Conservation (phyloP, 2,113 vertebrate species). For the Apistogramma diplotaenia region DNA sequence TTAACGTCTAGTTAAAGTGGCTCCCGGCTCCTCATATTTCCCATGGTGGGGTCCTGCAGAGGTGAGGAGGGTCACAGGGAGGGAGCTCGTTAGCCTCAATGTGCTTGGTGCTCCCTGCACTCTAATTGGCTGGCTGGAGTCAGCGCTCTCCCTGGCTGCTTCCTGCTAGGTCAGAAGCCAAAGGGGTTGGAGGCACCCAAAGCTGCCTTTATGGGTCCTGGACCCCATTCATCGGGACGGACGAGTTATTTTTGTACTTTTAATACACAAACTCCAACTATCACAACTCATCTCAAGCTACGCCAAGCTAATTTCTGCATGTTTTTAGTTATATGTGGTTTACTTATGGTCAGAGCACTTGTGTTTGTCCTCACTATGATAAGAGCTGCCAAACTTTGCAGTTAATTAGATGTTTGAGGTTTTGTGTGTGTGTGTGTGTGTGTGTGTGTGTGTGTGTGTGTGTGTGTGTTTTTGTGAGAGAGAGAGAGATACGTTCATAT, state of each 20-base stretch:
- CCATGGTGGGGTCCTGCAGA: constrained; percentile 67
- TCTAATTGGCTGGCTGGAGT: constrained; percentile 71
- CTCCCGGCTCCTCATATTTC: constrained; percentile 69
- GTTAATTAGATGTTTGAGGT: constrained; percentile 62
- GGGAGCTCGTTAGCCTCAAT: constrained; percentile 72
- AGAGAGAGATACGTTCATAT: no score
- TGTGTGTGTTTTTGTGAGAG: neutral
- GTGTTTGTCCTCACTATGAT: constrained; percentile 62
- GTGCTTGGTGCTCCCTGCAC: constrained; percentile 39
- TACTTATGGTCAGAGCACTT: constrained; percentile 36
- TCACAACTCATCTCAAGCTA: constrained; percentile 30
- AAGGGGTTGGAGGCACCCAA: constrained; percentile 44
- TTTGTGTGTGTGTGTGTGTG: neutral
- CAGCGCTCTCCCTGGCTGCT: constrained; percentile 52
- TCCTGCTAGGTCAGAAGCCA: constrained; percentile 71
- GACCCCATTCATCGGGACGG: constrained; percentile 41
- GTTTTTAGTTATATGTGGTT: constrained; percentile 10
- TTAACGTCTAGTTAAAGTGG: constrained; percentile 38
- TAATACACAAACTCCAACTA: constrained; percentile 41
- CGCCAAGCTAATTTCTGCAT: constrained; percentile 4
- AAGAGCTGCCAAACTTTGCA: constrained; percentile 49
- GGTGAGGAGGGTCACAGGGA: constrained; percentile 75
- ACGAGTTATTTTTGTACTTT: constrained; percentile 56
- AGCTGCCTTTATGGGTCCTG: constrained; percentile 49
- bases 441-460: accelerated